Evolutionary conservation across 2,797 vertebrate species (phyloP), one percentile per base, ranked within the genome.

Genomic region (Malacoctenus gilli): DNA sequence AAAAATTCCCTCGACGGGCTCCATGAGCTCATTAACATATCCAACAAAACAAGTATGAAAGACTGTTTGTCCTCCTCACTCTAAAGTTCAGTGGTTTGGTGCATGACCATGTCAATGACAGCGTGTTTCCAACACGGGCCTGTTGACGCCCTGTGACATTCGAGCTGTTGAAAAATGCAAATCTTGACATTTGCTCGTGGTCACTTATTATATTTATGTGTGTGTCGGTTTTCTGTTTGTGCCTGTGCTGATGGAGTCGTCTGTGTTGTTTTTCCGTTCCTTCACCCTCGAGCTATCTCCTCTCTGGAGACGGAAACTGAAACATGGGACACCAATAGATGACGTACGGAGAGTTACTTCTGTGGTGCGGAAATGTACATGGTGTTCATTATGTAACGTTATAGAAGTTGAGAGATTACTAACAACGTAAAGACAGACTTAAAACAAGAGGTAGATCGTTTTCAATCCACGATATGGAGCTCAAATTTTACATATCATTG

Each of bases 141-240:
- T 12, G 32, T 16, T 38, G 48, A 23, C 50, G 36, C 41, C 15
- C 5, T 0, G 14, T 67, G 77, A 52, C 48, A 48, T 59, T 46
- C 34, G 36, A 20, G 42, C 35, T 44, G 21, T 15, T 56, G 43
- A 61, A 63, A 58, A 73, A 75, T 71, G 55, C 59, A 76, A 50
- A 70, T 64, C 58, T 38, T 78, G 74, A 73, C 78, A 75, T 82
- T 72, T 83, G 23, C 38, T 14, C 11, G 23, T 58, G 40, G 53
- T 38, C 47, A 25, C 46, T 67, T 20, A 54, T 62, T 71, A 50
- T 69, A 39, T 28, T 5, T 34, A 3, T 67, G n/a, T 37, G 35
- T 66, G 43, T 23, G 53, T 59, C 13, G 57, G 62, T 53, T 55
- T 56, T 49, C 11, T 20, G 44, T 68, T 59, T 50, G 51, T 47